phyloP scores from a whole-genome alignment of 2,888 invertebrate genomes.

The Drosophila dives region DNA sequence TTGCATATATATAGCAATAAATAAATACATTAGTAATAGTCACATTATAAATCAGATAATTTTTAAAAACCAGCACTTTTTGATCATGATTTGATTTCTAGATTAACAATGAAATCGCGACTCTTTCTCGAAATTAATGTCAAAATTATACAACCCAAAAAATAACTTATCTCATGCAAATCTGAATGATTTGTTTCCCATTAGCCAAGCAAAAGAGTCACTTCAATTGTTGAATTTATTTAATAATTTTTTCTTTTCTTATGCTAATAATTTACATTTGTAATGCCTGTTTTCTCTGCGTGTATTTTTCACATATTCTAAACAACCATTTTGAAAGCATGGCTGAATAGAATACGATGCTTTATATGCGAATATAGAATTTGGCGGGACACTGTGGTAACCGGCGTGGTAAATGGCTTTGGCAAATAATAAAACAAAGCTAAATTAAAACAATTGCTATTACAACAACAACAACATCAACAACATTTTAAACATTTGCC shows the following conservation, averaged over 20 bases:
- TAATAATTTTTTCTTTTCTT: too few species aligned
- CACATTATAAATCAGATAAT: neutral
- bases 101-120: neutral
- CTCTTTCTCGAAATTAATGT: neutral
- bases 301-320: conserved; percentile 57
- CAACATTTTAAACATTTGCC: conserved; percentile 65
- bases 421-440: conserved; percentile 77
- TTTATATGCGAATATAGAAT: conserved; percentile 10
- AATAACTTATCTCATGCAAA: too few species aligned
- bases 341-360: conserved; percentile 21
- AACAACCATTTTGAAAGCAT: conserved; percentile 63
- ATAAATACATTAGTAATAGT: neutral
- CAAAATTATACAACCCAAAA: neutral
- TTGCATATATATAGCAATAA: too few species aligned
- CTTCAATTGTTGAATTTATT: neutral
- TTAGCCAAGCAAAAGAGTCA: neutral
- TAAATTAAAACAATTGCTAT: conserved; percentile 70
- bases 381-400: conserved; percentile 18
- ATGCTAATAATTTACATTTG: neutral
- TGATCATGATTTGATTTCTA: neutral
- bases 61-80: neutral
- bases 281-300: conserved; percentile 8
- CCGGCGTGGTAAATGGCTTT: conserved; percentile 55
- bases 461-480: conserved; percentile 39
- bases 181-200: too few species aligned